Evolutionary conservation across 2,888 invertebrate species (phyloP).

Genomic region (Lithodes maja): DNA sequence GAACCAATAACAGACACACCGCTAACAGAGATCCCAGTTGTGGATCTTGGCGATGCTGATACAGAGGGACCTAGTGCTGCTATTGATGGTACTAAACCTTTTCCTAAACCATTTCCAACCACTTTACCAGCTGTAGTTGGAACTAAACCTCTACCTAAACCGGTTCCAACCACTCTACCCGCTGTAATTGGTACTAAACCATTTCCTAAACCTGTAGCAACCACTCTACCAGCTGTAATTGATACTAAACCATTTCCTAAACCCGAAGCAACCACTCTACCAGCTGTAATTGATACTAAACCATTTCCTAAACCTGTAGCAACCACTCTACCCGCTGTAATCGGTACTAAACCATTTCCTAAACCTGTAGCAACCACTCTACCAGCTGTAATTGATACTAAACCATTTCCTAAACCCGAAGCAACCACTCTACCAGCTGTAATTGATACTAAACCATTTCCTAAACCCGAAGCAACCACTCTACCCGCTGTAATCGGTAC

Average conservation of each 20-base stretch:
- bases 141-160: not conserved
- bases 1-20: not conserved
- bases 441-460: not conserved
- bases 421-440: not conserved
- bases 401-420: not conserved
- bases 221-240: not conserved
- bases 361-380: not conserved
- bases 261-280: not conserved
- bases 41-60: not conserved
- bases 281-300: not conserved
- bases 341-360: not conserved
- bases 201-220: not conserved
- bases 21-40: not conserved
- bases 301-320: not conserved
- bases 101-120: not conserved
- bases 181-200: not conserved
- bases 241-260: not conserved
- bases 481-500: not conserved
- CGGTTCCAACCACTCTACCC: not conserved
- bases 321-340: not conserved
- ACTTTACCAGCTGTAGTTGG: not conserved
- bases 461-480: not conserved
- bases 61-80: not conserved
- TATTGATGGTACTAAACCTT: not conserved
- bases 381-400: constrained; percentile 3